Percentiles rank a stretch among this genome's conserved stretches.
Conservation (phyloP, 1,140 invertebrate genomes). For the Lucilia cuprina region DNA sequence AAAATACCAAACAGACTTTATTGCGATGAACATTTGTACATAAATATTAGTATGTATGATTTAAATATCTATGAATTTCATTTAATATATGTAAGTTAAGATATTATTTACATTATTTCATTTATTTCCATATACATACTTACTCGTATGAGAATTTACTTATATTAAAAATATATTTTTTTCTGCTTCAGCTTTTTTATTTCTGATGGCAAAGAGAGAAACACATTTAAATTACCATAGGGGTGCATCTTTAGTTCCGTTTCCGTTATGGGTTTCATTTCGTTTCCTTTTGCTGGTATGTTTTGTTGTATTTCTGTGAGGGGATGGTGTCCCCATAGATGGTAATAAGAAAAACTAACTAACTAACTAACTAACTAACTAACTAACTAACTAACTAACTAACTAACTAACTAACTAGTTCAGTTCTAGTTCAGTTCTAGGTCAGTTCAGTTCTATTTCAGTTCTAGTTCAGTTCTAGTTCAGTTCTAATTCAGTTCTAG, state of each 20-base stretch:
- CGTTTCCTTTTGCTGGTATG: not conserved
- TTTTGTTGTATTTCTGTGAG: not conserved
- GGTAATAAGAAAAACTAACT: too few relatives aligned
- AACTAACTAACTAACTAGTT: too few relatives aligned
- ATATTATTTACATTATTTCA: constrained; percentile 9
- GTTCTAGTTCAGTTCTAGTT: too few relatives aligned
- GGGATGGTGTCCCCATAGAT: not conserved
- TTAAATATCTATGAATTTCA: too few relatives aligned
- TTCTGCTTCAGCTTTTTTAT: not conserved
- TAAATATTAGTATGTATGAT: too few relatives aligned
- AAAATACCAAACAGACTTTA: not conserved
- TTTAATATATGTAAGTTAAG: too few relatives aligned
- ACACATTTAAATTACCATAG: constrained; percentile 11
- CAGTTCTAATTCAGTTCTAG: too few relatives aligned
- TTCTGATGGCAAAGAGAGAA: not conserved
- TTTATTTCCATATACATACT: not conserved
- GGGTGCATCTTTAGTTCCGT: constrained; percentile 16
- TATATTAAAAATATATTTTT: constrained; percentile 4
- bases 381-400: too few relatives aligned
- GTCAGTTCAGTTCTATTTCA: too few relatives aligned
- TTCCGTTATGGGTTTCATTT: constrained; percentile 1
- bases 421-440: too few relatives aligned
- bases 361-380: too few relatives aligned
- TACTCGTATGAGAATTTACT: not conserved
- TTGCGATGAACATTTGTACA: too few relatives aligned